Percentiles rank a stretch among this genome's conserved stretches.
phyloP scores from a whole-genome alignment of 2,888 invertebrate species.

The Nemotelus nigrinus region DNA sequence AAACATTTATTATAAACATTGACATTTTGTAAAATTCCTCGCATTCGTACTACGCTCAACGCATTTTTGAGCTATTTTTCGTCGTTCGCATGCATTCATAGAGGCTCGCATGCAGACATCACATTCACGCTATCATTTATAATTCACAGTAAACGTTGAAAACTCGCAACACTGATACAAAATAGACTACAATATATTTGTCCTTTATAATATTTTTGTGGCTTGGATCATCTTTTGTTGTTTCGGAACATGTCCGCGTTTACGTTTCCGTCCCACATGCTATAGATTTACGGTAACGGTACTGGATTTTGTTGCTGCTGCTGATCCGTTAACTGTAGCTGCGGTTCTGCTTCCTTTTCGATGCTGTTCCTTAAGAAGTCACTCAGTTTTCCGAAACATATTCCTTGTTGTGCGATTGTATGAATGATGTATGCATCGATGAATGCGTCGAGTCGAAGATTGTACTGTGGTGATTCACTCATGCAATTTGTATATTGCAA shows the following conservation, averaged over 20 bases:
- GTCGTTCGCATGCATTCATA: not conserved
- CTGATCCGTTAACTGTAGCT: not conserved
- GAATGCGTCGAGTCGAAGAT: slow-evolving; percentile 28
- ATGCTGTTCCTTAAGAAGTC: slow-evolving; percentile 12
- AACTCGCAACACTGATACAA: slow-evolving; percentile 32
- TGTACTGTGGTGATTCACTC: slow-evolving; percentile 31
- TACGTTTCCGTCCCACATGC: not conserved
- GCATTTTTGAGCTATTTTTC: not conserved
- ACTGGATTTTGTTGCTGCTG: slow-evolving; percentile 10
- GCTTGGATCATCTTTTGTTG: not conserved
- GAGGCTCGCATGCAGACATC: slow-evolving; percentile 1
- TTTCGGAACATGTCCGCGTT: not conserved
- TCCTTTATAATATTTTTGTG: not conserved
- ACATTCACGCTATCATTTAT: slow-evolving; percentile 6
- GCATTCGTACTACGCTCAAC: not conserved
- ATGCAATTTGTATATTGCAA: slow-evolving; percentile 36
- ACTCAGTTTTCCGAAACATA: slow-evolving; percentile 32
- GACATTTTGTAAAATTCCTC: slow-evolving; percentile 6
- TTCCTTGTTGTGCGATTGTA: slow-evolving; percentile 37
- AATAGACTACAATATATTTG: slow-evolving; percentile 28
- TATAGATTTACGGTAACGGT: not conserved
- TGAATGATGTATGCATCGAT: slow-evolving; percentile 23
- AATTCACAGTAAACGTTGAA: slow-evolving; percentile 15
- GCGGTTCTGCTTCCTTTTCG: not conserved
- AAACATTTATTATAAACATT: slow-evolving; percentile 37